Conservation (phyloP, 2,888 invertebrate genomes). For the Capitulum mitella region DNA sequence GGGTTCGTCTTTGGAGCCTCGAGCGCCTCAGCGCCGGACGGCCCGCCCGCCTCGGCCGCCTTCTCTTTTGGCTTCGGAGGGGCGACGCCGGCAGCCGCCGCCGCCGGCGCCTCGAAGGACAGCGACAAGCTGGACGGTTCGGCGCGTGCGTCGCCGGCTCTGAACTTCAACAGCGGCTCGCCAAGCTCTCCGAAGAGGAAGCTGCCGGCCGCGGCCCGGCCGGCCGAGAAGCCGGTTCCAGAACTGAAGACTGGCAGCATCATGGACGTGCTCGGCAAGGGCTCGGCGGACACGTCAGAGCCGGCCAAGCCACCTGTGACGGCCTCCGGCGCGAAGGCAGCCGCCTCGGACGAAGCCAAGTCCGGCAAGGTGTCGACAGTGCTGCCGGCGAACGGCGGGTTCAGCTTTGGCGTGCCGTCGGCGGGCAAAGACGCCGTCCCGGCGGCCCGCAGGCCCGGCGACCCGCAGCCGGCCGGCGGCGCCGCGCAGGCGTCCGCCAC, state of each 20-base stretch:
- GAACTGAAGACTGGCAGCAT: constrained; percentile 40
- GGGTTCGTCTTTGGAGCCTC: not conserved
- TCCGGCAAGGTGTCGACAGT: not conserved
- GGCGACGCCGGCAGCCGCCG: no score
- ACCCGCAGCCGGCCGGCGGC: not conserved
- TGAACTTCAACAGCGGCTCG: not conserved
- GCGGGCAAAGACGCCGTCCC: not conserved
- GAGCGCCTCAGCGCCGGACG: not conserved
- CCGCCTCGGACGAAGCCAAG: not conserved
- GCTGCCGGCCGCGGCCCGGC: not conserved
- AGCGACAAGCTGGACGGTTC: no score
- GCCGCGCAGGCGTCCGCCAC: not conserved
- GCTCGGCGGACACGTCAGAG: not conserved
- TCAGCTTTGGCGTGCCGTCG: not conserved
- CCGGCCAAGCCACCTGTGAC: no score
- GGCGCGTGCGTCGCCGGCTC: not conserved
- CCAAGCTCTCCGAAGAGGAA: not conserved
- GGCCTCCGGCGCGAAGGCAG: no score
- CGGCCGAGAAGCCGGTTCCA: constrained; percentile 36
- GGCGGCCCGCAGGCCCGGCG: no score
- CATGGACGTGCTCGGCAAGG: constrained; percentile 39
- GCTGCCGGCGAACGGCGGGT: not conserved
- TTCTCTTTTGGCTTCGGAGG: not conserved
- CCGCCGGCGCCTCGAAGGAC: not conserved
- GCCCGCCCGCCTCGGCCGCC: not conserved